These are phyloP conservation scores for Crax fasciolata DNA, from an alignment of 2,797 vertebrate species.

Conservation along the genomic window DNA sequence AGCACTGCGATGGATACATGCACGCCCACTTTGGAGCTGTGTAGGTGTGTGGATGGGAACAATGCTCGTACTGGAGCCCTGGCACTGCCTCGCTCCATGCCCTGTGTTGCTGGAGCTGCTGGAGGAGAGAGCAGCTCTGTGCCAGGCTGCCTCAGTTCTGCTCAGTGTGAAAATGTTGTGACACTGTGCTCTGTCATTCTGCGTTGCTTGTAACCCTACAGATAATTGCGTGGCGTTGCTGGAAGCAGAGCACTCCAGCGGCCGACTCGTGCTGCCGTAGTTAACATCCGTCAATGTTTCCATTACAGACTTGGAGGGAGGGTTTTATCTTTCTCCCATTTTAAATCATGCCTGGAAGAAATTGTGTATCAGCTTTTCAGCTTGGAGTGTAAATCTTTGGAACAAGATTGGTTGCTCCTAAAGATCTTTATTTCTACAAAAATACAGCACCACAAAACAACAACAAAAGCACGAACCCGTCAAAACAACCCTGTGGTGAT, in stretches of 20 bases:
- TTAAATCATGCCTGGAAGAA: slow-evolving; percentile 57
- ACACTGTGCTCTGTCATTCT: slow-evolving; percentile 13
- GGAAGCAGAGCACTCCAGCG: slow-evolving; percentile 8
- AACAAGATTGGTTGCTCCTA: neutral
- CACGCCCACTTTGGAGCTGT: neutral
- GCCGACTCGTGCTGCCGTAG: slow-evolving; percentile 21
- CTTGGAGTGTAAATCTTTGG: slow-evolving; percentile 6
- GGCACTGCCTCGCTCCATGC: neutral
- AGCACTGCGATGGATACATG: neutral
- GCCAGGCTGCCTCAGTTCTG: neutral
- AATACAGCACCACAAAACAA: neutral
- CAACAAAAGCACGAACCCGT: neutral
- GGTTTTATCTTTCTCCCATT: slow-evolving; percentile 47
- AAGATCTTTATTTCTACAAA: neutral
- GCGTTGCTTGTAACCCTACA: slow-evolving; percentile 29
- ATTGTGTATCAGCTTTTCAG: slow-evolving; percentile 6
- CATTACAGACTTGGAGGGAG: slow-evolving; percentile 49
- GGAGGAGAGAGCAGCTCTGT: neutral
- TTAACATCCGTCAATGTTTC: slow-evolving; percentile 62
- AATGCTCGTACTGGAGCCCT: rapidly evolving
- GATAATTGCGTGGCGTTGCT: slow-evolving; percentile 36
- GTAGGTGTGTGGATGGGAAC: rapidly evolving
- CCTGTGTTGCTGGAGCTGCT: neutral
- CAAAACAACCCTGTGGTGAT: neutral
- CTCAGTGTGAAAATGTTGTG: slow-evolving; percentile 36